Evolutionary conservation across 2,888 invertebrate genomes (phyloP).

Genomic region (Leptopilina drosophilae): DNA sequence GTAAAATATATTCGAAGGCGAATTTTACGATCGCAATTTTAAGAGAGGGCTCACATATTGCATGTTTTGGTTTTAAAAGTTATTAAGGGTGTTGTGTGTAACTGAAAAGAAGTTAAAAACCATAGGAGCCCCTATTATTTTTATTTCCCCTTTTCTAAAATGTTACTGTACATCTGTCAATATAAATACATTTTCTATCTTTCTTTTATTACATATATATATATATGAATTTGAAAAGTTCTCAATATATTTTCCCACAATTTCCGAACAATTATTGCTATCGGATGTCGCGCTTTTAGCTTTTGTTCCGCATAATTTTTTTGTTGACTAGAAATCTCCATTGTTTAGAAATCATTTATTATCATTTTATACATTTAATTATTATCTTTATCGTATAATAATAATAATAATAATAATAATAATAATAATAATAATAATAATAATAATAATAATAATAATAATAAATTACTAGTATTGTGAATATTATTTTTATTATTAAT

Average conservation of each 20-base stretch:
- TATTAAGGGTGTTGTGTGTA: conserved; percentile 7
- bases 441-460: no score
- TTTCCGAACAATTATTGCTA: not conserved
- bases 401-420: no score
- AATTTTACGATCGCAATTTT: no score
- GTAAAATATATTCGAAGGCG: no score
- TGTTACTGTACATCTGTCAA: conserved; percentile 10
- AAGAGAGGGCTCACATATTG: no score
- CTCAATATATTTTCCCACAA: conserved; percentile 29
- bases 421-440: no score
- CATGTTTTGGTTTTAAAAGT: not conserved
- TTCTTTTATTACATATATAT: not conserved
- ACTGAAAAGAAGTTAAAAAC: conserved; percentile 26
- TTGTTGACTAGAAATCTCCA: not conserved
- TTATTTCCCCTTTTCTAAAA: not conserved
- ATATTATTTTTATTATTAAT: no score
- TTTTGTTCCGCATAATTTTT: not conserved
- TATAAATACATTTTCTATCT: conserved; percentile 8
- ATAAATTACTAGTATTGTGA: no score
- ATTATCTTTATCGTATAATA: no score
- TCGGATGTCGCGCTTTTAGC: not conserved
- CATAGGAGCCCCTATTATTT: conserved; percentile 21
- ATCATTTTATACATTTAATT: no score
- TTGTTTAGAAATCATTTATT: no score
- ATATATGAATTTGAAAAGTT: not conserved